Evolutionary conservation across 2,113 vertebrate genomes (phyloP), one percentile per base, ranked within the genome.

Genomic region (Harpagus bidentatus): DNA sequence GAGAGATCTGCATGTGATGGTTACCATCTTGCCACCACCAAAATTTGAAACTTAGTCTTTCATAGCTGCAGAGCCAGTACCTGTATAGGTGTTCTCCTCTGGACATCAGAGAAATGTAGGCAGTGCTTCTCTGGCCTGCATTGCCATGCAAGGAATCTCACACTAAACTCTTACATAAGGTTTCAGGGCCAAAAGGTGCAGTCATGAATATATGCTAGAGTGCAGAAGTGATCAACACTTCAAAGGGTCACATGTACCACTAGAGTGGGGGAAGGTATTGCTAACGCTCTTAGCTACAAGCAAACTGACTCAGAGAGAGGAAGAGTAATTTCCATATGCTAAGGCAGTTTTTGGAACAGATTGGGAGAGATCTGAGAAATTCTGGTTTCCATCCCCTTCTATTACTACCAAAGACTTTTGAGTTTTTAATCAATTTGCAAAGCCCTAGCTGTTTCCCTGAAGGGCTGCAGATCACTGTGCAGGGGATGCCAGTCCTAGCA

Each of bases 271-370:
- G 59, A 55, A 79, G 72, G 58, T 48, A 93, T 85, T 91, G 26
- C 65, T 82, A 87, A 89, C 73, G 56, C 66, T 82, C 61, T 65
- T 76, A 90, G 70, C 73, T 95, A 93, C 65, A 77, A 97, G 93
- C 62, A 91, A 95, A 96, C 58, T 93, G 78, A 91, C 78, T 95
- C 65, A 91, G 86, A 93, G 80, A 81, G 21, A 34, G 32, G 38
- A 94, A 95, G 66, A 65, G 48, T 91, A 94, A 93, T 93, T 96
- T 96, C 78, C 90, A 91, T 95, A 95, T 79, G 82, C 72, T 96
- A 80, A 87, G 84, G 78, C 7, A 1, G 18, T 40, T 95, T 89
- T 93, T 95, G 84, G 78, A 95, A 89, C 84, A 95, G 86, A 79
- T 6, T 91, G 83, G 40, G 56, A 84, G 48, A 91, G 80, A 96